Base-by-base conservation (phyloP, 2,888 invertebrate genomes). In the Dione juno region DNA sequence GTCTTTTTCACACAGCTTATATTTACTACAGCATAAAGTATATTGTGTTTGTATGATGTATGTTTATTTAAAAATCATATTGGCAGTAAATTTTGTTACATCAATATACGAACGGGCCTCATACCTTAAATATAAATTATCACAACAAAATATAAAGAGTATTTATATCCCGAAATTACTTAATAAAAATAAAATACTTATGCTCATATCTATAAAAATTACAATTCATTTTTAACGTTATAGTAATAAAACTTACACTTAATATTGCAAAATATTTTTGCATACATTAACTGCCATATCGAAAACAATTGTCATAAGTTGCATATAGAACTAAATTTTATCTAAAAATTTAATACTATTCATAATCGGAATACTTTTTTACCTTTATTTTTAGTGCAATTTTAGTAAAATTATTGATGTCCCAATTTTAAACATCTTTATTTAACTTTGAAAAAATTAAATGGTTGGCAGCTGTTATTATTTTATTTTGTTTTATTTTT, bases 241-340 rank as follows among this genome's bases (percentile, higher is more conserved):
- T 35, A 35, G 10, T 54, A 5, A 35, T 40, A 57, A 57, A 37
- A 57, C 16, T 37, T 54, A 54, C 37, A 57, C 16, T 11, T 61
- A 45, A 28, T 43, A 59, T 43, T 59, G 59, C 59, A 59, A 59
- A 43, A 59, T 59, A 59, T 59, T 61, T 45, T 61, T 61, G 28
- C 61, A 45, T 61, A 61, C 13, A 28, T 43, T 28, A 61, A 28
- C 45, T 45, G 61, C 28, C 61, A 45, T 61, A 45, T 45, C n/a
- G 28, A 45, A 43, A 28, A 45, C n/a, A 28, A 0, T 6, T 16
- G 10, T 45, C 28, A 59, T 61, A 45, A 28, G 9, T 28, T 61
- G n/a, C 59, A 61, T n/a, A 43, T 43, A 9, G n/a, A 43, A 43
- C 11, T 45, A 41, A 61, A 14, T 41, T 41, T 59, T 43, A 10